A percentile compares a stretch with the other conserved stretches of the same genome.
Evolutionary conservation across 1,140 invertebrate species (phyloP).

Genomic region (Frieseomelitta varia): DNA sequence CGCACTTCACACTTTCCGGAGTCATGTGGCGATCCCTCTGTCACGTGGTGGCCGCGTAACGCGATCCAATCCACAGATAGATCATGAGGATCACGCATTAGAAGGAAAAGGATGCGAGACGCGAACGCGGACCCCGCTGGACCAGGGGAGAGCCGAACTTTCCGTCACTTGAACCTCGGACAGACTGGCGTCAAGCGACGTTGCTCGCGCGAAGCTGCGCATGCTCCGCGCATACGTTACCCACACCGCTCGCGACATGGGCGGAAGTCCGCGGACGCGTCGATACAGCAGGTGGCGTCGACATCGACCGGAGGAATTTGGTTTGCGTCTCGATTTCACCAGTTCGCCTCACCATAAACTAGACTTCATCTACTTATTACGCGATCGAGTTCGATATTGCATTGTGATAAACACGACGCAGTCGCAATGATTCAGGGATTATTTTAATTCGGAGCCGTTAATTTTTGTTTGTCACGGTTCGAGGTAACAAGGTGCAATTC

Average conservation of each 20-base stretch:
- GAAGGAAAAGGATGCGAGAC: conserved; percentile 20
- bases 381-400: background rate
- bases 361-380: background rate
- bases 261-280: conserved; percentile 72
- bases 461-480: no score
- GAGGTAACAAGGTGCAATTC: no score
- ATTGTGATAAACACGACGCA: background rate
- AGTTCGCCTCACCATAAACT: background rate
- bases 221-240: conserved; percentile 68
- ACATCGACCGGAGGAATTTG: conserved; percentile 40
- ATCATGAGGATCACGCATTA: conserved; percentile 1
- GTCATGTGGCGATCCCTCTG: background rate
- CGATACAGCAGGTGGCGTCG: conserved; percentile 73
- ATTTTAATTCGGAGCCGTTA: no score
- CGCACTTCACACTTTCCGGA: conserved; percentile 42
- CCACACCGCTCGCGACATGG: conserved; percentile 62
- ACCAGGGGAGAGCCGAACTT: conserved; percentile 69
- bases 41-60: conserved; percentile 13
- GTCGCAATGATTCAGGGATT: background rate
- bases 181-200: conserved; percentile 77
- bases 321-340: conserved; percentile 61
- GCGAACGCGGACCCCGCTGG: conserved; percentile 24
- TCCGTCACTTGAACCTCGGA: conserved; percentile 79
- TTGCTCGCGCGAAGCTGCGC: conserved; percentile 69
- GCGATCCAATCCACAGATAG: conserved; percentile 22